A percentile compares a stretch with the other conserved stretches of the same genome.
These are phyloP conservation scores for Drosophila crucigera DNA, from an alignment of 2,888 invertebrate species.

Conservation along the genomic window DNA sequence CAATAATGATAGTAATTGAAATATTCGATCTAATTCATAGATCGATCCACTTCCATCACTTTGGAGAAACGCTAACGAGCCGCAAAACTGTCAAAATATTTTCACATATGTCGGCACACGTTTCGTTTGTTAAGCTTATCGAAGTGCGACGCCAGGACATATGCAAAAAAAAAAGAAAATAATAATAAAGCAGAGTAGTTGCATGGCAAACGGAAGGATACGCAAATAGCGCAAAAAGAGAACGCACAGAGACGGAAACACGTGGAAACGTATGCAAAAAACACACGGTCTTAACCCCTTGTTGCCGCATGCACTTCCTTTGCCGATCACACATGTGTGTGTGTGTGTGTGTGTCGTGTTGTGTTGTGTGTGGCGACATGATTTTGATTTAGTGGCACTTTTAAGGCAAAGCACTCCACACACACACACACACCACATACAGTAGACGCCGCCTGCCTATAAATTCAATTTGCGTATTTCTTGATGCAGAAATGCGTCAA, in stretches of 20 bases:
- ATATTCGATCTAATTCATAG: conserved; percentile 1
- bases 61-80: conserved; percentile 68
- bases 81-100: conserved; percentile 81
- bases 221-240: conserved; percentile 64
- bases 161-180: conserved; percentile 46
- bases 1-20: not conserved
- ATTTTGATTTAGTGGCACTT: conserved; percentile 79
- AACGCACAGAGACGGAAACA: conserved; percentile 49
- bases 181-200: conserved; percentile 7
- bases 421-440: not conserved
- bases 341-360: conserved; percentile 13
- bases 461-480: conserved; percentile 81
- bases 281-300: conserved; percentile 77
- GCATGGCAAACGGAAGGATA: conserved; percentile 75
- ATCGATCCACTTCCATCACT: not conserved
- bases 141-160: conserved; percentile 59
- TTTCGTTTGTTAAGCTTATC: conserved; percentile 51
- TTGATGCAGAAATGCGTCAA: conserved; percentile 81
- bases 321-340: conserved; percentile 18
- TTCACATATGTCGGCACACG: conserved; percentile 66
- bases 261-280: conserved; percentile 80
- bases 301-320: conserved; percentile 59
- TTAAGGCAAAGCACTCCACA: conserved; percentile 69
- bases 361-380: conserved; percentile 39
- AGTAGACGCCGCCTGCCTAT: conserved; percentile 54